These are phyloP conservation scores for Dasyprocta punctata DNA, from an alignment of 2,113 vertebrate genomes.

Conservation along the genomic window DNA sequence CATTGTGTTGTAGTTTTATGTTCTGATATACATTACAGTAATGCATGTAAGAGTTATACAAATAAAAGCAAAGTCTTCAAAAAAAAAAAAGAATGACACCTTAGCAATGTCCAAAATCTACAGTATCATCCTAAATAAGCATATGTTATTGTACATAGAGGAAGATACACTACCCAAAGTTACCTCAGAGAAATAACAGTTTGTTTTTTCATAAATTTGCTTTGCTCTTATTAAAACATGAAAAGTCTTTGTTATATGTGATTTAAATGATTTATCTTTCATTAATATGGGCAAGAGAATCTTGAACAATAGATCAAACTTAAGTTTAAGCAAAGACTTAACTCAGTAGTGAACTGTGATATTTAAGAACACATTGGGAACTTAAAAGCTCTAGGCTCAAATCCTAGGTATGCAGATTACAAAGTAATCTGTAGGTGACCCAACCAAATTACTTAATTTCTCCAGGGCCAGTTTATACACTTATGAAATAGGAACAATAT, in stretches of 20 bases:
- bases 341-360: not conserved
- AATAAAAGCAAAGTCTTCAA: too few species aligned
- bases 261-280: slow-evolving; percentile 36
- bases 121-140: slow-evolving; percentile 54
- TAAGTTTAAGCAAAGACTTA: not conserved
- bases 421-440: not conserved
- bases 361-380: not conserved
- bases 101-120: slow-evolving; percentile 11
- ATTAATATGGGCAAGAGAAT: not conserved
- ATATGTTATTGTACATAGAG: slow-evolving; percentile 8
- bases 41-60: too few species aligned
- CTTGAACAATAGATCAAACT: not conserved
- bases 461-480: not conserved
- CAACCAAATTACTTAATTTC: not conserved
- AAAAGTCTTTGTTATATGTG: not conserved
- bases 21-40: too few species aligned
- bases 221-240: not conserved
- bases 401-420: not conserved
- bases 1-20: too few species aligned
- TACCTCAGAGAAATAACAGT: slow-evolving; percentile 38
- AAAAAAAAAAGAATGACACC: not conserved
- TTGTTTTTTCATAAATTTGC: not conserved
- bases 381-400: not conserved
- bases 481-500: not conserved
- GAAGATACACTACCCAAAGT: slow-evolving; percentile 35